Conservation (phyloP, 1,140 invertebrate species). For the Asbolus verrucosus region DNA sequence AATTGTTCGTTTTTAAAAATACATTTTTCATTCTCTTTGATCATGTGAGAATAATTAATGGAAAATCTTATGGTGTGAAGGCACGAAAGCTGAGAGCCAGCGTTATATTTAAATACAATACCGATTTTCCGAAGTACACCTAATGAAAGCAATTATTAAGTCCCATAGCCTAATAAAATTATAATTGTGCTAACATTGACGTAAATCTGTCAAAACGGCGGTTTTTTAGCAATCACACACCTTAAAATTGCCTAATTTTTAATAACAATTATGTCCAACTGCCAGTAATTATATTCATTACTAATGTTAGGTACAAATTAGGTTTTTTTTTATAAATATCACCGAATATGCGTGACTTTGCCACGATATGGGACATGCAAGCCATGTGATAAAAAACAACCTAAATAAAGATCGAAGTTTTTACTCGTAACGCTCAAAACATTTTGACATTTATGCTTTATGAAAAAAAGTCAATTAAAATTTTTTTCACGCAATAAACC, state of each 20-base stretch:
- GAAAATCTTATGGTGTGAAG: slow-evolving; percentile 28
- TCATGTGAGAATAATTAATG: slow-evolving; percentile 28
- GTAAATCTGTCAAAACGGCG: neutral
- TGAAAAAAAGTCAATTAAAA: neutral
- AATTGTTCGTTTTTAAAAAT: slow-evolving; percentile 19
- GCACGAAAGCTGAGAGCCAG: neutral
- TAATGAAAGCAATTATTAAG: neutral
- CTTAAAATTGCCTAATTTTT: slow-evolving; percentile 15
- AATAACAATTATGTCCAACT: neutral
- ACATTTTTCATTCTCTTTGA: slow-evolving; percentile 34
- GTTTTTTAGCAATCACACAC: slow-evolving; percentile 3
- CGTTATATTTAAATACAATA: slow-evolving; percentile 37
- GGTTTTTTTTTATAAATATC: slow-evolving; percentile 10
- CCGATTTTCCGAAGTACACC: neutral
- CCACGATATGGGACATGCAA: slow-evolving; percentile 22
- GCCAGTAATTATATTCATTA: neutral
- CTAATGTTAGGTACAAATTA: slow-evolving; percentile 6
- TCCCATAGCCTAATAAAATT: neutral
- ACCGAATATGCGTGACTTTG: slow-evolving; percentile 14
- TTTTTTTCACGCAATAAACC: neutral
- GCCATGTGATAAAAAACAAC: neutral
- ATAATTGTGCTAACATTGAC: neutral
- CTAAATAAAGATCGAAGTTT: slow-evolving; percentile 21
- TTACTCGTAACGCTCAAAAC: too few species aligned
- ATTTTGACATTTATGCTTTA: slow-evolving; percentile 7